These are phyloP conservation scores for Trichacis sp. DNA, from an alignment of 2,888 invertebrate genomes.

Conservation along the genomic window DNA sequence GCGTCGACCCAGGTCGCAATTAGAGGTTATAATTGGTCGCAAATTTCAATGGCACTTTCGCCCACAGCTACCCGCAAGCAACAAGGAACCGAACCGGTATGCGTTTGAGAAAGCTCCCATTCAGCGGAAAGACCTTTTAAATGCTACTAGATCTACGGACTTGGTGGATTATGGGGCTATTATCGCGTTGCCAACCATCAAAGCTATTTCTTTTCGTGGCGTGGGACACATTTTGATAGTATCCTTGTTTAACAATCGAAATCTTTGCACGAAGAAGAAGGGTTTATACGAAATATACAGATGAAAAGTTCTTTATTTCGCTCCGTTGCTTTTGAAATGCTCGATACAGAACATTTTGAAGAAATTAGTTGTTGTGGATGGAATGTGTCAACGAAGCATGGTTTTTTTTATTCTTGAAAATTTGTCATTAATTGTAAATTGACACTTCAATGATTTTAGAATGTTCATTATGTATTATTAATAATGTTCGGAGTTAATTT, in stretches of 20 bases:
- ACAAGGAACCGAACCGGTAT: slow-evolving; percentile 16
- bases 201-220: slow-evolving; percentile 29
- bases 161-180: slow-evolving; percentile 35
- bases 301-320: no score
- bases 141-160: slow-evolving; percentile 29
- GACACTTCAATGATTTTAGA: no score
- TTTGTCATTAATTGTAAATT: no score
- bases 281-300: no score
- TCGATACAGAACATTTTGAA: no score
- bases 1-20: not conserved
- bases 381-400: no score
- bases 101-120: slow-evolving; percentile 18
- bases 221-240: slow-evolving; percentile 27
- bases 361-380: no score
- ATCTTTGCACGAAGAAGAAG: no score
- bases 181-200: slow-evolving; percentile 29
- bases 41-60: slow-evolving; percentile 13
- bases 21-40: slow-evolving; percentile 1
- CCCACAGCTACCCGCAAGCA: slow-evolving; percentile 3
- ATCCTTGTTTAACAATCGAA: slow-evolving; percentile 11
- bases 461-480: no score
- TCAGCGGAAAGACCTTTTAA: slow-evolving; percentile 30
- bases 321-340: no score
- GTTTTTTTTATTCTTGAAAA: no score
- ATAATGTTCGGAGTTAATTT: no score